Evolutionary conservation across 2,888 invertebrate species (phyloP), one percentile per base, ranked within the genome.

Genomic region (Lepidocyrtinus sp.): DNA sequence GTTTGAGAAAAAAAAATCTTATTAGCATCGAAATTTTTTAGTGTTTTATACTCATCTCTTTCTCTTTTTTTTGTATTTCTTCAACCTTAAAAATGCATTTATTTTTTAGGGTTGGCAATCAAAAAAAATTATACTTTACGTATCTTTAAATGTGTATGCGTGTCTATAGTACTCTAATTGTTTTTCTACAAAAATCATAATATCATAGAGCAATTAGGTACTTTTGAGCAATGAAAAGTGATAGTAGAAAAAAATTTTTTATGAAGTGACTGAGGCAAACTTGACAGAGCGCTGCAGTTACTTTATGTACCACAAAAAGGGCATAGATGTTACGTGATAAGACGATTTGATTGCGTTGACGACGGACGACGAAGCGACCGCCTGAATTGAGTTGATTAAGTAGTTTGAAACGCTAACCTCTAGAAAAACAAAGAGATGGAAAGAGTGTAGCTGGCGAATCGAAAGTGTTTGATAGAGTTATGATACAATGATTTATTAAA

Each of bases 161-260:
- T 50, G 50, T 50, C 50, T 50, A n/a, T 50, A 15, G 12, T 50
- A 50, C 50, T 50, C 50, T 50, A 50, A 50, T 50, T 50, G 50
- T 50, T 50, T 17, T 50, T 50, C 5, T 2, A n/a, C 15, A 50
- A 50, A 50, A 50, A 50, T 50, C 50, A 50, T 50, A 50, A 17
- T 22, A 46, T 68, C n/a, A n/a, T 9, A 59, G 12, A 75, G 75
- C 68, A 75, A 75, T 75, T 75, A 75, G 75, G 68, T 68, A 75
- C 17, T 17, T 72, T 15, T 62, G 36, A 63, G 46, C 17, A 69
- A 69, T 69, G 75, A 75, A 75, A 50, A 75, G 63, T 69, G 69
- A 65, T 67, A 45, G 36, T 50, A 3, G 26, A 22, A 26, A 22
- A 50, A 7, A n/a, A n/a, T n/a, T n/a, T n/a, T n/a, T 61, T 59